These are phyloP conservation scores for Crax fasciolata DNA, from an alignment of 2,797 vertebrate genomes.

Conservation along the genomic window DNA sequence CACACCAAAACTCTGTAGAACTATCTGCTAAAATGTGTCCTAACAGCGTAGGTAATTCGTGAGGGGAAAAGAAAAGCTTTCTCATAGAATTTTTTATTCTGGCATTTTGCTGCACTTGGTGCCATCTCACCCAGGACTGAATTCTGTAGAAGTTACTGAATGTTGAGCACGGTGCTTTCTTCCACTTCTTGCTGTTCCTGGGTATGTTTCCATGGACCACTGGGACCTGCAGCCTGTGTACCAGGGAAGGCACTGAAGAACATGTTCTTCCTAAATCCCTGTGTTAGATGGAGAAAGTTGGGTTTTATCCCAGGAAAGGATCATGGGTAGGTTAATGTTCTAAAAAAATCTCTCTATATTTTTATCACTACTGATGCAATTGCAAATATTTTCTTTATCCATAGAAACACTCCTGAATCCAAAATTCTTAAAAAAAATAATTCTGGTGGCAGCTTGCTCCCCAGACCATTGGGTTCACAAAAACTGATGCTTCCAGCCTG, in stretches of 20 bases:
- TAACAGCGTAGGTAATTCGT: background rate
- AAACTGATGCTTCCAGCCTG: background rate
- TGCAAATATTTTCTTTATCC: background rate
- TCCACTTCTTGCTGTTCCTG: background rate
- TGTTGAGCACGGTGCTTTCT: background rate
- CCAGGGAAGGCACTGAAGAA: background rate
- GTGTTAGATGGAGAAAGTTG: background rate
- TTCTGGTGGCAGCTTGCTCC: background rate
- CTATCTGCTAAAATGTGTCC: background rate
- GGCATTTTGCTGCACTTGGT: background rate
- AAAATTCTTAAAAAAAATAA: background rate
- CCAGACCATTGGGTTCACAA: background rate
- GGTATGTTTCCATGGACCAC: accelerated
- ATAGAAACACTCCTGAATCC: background rate
- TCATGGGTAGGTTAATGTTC: background rate
- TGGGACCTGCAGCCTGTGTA: background rate
- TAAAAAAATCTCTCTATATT: background rate
- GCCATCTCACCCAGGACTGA: background rate
- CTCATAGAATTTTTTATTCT: background rate
- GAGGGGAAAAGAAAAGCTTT: background rate
- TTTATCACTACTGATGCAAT: background rate
- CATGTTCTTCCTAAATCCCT: background rate
- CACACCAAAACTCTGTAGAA: background rate
- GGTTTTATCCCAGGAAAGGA: background rate
- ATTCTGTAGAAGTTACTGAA: background rate